Evolutionary conservation across 1,140 invertebrate species (phyloP).

Genomic region (Drosophila micromelanica): DNA sequence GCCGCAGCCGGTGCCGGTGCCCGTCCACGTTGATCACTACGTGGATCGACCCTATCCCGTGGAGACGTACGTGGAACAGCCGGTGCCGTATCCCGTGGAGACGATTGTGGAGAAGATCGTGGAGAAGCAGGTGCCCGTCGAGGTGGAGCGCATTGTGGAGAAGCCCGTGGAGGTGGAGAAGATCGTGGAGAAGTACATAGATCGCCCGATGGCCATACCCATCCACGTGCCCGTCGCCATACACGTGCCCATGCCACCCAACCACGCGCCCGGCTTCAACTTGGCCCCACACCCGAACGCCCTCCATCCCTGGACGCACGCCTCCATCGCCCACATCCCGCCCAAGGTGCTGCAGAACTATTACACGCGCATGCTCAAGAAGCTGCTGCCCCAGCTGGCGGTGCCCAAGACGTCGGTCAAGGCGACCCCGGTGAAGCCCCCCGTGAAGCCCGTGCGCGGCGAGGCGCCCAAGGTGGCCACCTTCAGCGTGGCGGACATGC

Average conservation of each 20-base stretch:
- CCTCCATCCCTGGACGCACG: constrained; percentile 52
- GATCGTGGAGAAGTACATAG: constrained; percentile 86
- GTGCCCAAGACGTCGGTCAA: constrained; percentile 18
- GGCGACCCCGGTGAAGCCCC: constrained; percentile 43
- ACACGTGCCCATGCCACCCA: constrained; percentile 75
- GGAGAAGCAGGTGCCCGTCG: constrained; percentile 73
- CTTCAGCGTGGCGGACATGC: constrained; percentile 72
- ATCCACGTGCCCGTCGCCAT: constrained; percentile 84
- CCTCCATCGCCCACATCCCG: constrained; percentile 60
- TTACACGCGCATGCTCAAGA: constrained; percentile 76
- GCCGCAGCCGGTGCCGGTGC: constrained; percentile 85
- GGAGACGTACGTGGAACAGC: constrained; percentile 84
- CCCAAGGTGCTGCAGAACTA: constrained; percentile 76
- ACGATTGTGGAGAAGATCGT: constrained; percentile 78
- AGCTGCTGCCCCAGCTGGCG: constrained; percentile 63
- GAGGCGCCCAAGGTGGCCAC: constrained; percentile 68
- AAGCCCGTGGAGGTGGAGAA: constrained; percentile 86
- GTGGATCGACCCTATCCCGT: constrained; percentile 84
- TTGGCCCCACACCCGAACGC: constrained; percentile 50
- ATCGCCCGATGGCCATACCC: constrained; percentile 85
- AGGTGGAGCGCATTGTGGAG: constrained; percentile 86
- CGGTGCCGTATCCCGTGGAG: constrained; percentile 85
- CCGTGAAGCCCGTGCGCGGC: constrained; percentile 48
- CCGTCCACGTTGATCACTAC: constrained; percentile 85
- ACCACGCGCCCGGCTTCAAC: constrained; percentile 34